Percentiles rank a stretch among this genome's conserved stretches.
These are phyloP conservation scores for Urophycis tenuis DNA, from an alignment of 2,797 vertebrate genomes.

Conservation along the genomic window DNA sequence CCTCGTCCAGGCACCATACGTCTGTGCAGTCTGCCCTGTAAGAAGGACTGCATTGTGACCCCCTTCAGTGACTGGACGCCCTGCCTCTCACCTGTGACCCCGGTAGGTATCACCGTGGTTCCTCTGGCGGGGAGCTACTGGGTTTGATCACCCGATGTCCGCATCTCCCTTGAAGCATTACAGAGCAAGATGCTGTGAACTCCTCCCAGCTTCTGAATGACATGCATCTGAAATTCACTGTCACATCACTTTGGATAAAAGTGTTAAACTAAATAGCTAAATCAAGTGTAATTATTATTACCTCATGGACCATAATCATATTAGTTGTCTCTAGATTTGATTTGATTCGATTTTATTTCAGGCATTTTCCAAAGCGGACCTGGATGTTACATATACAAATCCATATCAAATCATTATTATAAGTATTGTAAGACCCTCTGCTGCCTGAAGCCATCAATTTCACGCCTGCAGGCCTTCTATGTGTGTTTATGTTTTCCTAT, in stretches of 20 bases:
- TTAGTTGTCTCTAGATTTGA: not conserved
- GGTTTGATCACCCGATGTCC: not conserved
- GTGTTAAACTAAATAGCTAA: not conserved
- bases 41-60: conserved; percentile 89
- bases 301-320: not conserved
- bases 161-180: not conserved
- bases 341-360: too few species aligned
- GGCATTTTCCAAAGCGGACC: too few species aligned
- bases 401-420: not conserved
- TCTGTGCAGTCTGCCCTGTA: conserved; percentile 86
- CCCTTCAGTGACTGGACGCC: conserved; percentile 89
- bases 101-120: conserved; percentile 65
- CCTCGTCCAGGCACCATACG: conserved; percentile 87
- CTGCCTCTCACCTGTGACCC: conserved; percentile 80
- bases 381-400: not conserved
- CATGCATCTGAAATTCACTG: not conserved
- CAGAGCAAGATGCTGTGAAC: not conserved
- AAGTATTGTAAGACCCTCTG: not conserved
- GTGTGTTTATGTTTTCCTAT: not conserved
- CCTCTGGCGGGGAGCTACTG: not conserved
- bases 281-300: not conserved
- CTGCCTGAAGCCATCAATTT: not conserved
- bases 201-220: not conserved
- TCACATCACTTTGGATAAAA: not conserved
- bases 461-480: not conserved